Evolutionary conservation across 2,797 vertebrate species (phyloP).

Genomic region (Potorous gilbertii): DNA sequence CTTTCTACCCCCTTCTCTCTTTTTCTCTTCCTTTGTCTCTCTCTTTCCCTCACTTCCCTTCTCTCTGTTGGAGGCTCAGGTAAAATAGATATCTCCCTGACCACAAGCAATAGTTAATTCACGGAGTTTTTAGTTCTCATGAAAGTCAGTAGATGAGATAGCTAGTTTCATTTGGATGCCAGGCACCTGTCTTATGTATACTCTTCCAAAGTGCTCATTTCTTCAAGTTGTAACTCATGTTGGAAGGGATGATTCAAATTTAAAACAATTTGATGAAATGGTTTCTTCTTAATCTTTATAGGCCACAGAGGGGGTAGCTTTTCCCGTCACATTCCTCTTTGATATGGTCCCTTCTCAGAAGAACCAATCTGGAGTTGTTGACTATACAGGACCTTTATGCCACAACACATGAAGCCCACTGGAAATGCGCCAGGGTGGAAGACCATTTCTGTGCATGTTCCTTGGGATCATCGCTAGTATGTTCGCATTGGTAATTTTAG

Average conservation of each 20-base stretch:
- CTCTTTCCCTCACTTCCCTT: conserved; percentile 11
- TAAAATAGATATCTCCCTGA: background rate
- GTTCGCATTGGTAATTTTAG: too few relatives aligned
- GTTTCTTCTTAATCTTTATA: too few relatives aligned
- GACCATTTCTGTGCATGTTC: too few relatives aligned
- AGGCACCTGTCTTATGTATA: background rate
- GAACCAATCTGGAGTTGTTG: too few relatives aligned
- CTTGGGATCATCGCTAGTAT: too few relatives aligned
- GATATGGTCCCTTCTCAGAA: too few relatives aligned
- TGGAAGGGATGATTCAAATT: background rate
- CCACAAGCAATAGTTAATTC: background rate
- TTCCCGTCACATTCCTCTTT: too few relatives aligned
- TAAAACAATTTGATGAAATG: background rate
- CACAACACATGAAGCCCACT: too few relatives aligned
- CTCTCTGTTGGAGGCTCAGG: background rate
- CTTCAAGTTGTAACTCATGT: background rate
- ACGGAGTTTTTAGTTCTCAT: background rate
- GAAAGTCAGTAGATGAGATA: background rate
- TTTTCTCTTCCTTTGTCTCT: background rate
- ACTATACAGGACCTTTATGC: too few relatives aligned
- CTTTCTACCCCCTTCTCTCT: background rate
- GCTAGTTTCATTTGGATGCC: background rate
- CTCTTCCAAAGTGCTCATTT: background rate
- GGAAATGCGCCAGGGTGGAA: too few relatives aligned
- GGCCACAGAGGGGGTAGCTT: too few relatives aligned